Evolutionary conservation across 2,113 vertebrate genomes (phyloP).

Genomic region (Cavia porcellus): DNA sequence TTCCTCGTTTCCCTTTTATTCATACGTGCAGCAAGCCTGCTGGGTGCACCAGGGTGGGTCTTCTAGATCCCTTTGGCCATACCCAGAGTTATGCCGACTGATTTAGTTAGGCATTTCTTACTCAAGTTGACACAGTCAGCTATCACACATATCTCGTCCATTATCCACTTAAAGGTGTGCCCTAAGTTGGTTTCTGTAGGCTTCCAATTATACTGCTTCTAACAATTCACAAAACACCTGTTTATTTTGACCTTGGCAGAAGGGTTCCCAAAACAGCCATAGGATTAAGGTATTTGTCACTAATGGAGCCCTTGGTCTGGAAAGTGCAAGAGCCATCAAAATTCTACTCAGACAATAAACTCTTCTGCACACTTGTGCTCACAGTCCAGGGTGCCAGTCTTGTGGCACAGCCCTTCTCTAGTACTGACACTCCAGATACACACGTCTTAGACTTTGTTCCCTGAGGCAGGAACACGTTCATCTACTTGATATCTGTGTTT

Average conservation of each 20-base stretch:
- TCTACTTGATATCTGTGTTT: neutral
- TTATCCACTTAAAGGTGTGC: slow-evolving; percentile 48
- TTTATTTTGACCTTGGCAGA: slow-evolving; percentile 97
- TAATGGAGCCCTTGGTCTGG: slow-evolving; percentile 97
- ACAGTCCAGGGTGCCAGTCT: slow-evolving; percentile 92
- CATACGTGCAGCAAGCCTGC: neutral
- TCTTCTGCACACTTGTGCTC: slow-evolving; percentile 96
- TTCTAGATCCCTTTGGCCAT: neutral
- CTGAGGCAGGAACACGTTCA: slow-evolving; percentile 69
- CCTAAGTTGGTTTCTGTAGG: slow-evolving; percentile 95
- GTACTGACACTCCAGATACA: slow-evolving; percentile 96
- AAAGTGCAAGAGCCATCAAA: slow-evolving; percentile 97
- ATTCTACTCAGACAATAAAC: slow-evolving; percentile 97
- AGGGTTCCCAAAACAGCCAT: slow-evolving; percentile 97
- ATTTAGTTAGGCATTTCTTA: neutral
- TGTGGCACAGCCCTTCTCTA: slow-evolving; percentile 93
- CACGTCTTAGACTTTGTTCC: slow-evolving; percentile 94
- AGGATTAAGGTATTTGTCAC: slow-evolving; percentile 96
- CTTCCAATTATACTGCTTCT: slow-evolving; percentile 96
- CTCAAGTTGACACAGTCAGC: neutral
- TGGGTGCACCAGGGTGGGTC: neutral
- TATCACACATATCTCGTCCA: neutral
- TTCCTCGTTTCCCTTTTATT: neutral
- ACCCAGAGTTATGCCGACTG: neutral
- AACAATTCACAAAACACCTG: slow-evolving; percentile 96